These are phyloP conservation scores for Parus major DNA, from an alignment of 2,113 vertebrate species.

Conservation along the genomic window DNA sequence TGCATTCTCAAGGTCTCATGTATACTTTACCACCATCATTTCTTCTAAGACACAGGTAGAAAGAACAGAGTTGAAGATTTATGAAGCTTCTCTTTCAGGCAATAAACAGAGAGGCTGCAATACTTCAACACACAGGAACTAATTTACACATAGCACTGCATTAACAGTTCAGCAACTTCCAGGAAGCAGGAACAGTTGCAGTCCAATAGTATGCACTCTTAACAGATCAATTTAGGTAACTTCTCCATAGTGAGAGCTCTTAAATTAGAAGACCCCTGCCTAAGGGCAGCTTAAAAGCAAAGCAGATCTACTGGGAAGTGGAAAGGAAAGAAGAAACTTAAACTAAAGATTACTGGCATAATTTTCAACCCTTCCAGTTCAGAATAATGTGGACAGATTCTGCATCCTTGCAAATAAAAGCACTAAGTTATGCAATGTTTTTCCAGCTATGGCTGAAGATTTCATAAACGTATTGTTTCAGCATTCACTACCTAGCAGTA, in stretches of 20 bases:
- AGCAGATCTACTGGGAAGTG: not conserved
- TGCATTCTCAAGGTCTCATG: not conserved
- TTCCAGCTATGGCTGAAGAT: not conserved
- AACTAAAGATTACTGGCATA: not conserved
- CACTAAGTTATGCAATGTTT: not conserved
- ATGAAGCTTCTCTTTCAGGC: not conserved
- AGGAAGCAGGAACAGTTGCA: not conserved
- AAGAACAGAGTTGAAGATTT: not conserved
- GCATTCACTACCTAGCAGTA: not conserved
- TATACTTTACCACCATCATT: not conserved
- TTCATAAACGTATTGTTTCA: not conserved
- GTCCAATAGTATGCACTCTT: not conserved
- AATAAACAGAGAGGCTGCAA: not conserved
- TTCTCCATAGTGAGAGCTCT: not conserved
- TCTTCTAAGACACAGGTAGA: not conserved
- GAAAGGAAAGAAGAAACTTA: not conserved
- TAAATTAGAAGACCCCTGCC: not conserved
- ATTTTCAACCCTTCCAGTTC: not conserved
- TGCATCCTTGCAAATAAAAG: not conserved
- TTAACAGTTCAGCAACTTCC: not conserved
- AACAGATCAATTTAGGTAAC: not conserved
- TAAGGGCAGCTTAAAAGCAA: not conserved
- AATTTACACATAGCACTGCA: not conserved
- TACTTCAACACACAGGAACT: not conserved
- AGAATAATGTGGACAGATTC: not conserved